Percentiles rank a stretch among this genome's conserved stretches.
phyloP scores from a whole-genome alignment of 2,888 invertebrate species.

The Agrotis segetum region DNA sequence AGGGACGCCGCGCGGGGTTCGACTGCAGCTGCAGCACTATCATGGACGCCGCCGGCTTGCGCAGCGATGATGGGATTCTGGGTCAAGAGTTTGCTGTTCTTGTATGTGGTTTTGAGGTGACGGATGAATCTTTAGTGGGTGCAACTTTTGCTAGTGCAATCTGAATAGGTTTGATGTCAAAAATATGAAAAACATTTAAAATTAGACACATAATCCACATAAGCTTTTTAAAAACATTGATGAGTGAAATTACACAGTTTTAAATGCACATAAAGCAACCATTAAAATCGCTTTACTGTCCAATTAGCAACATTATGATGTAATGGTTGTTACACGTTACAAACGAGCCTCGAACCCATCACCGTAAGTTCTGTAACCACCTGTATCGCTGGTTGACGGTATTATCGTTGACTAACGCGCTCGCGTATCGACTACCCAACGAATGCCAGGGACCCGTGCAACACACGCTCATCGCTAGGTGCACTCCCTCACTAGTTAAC shows the following conservation, averaged over 20 bases:
- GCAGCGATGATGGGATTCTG: constrained; percentile 92
- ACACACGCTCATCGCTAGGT: constrained; percentile 83
- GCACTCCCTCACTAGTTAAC: constrained; percentile 83
- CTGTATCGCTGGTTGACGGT: constrained; percentile 84
- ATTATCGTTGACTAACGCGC: constrained; percentile 84
- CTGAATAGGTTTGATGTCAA: background rate
- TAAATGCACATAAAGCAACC: constrained; percentile 35
- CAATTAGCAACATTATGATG: constrained; percentile 46
- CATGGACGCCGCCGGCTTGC: constrained; percentile 93
- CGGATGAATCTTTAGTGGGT: background rate
- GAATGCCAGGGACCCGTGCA: constrained; percentile 83
- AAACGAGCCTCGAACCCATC: constrained; percentile 49
- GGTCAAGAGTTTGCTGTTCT: background rate
- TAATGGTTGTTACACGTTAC: constrained; percentile 45
- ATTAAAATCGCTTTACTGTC: constrained; percentile 21
- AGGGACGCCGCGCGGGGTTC: constrained; percentile 95
- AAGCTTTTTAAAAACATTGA: constrained; percentile 34
- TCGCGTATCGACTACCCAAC: constrained; percentile 81
- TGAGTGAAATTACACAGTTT: too few relatives aligned
- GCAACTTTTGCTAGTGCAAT: background rate
- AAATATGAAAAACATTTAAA: constrained; percentile 3
- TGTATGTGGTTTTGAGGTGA: background rate
- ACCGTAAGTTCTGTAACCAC: constrained; percentile 72
- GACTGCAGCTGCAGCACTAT: constrained; percentile 96
- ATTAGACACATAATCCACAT: constrained; percentile 19